A percentile compares a stretch with the other conserved stretches of the same genome.
Conservation (phyloP, 2,888 invertebrate genomes). For the Calliopum simillimum region DNA sequence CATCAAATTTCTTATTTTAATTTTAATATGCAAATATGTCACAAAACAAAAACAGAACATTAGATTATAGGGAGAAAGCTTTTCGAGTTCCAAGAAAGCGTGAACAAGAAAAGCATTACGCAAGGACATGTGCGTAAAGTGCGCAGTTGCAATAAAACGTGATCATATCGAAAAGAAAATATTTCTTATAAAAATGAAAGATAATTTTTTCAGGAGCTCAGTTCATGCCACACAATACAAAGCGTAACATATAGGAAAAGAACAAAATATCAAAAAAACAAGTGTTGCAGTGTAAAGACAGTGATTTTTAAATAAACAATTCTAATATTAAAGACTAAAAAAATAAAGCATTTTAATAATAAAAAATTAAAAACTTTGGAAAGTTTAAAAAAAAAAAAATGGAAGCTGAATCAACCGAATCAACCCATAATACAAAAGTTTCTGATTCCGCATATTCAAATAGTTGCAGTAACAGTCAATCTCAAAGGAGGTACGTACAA, state of each 20-base stretch:
- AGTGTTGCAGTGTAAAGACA: not conserved
- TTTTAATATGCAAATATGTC: no score
- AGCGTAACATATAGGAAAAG: not conserved
- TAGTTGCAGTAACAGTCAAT: slow-evolving; percentile 85
- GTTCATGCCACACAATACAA: not conserved
- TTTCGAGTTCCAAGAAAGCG: not conserved
- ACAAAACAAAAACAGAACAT: no score
- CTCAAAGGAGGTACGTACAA: slow-evolving; percentile 78
- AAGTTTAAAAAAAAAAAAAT: slow-evolving; percentile 46
- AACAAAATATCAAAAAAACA: not conserved
- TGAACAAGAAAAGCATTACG: not conserved
- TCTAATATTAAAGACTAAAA: slow-evolving; percentile 7
- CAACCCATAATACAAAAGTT: slow-evolving; percentile 67
- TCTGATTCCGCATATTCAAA: slow-evolving; percentile 87
- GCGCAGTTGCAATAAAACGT: slow-evolving; percentile 25
- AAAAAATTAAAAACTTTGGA: not conserved
- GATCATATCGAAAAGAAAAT: not conserved
- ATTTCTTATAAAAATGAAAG: not conserved
- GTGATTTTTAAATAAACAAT: slow-evolving; percentile 4
- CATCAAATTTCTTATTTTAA: no score
- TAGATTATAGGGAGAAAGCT: not conserved
- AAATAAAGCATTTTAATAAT: not conserved
- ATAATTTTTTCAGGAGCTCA: not conserved
- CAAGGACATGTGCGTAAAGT: slow-evolving; percentile 1
- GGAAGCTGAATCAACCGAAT: slow-evolving; percentile 64